A percentile compares a stretch with the other conserved stretches of the same genome.
These are phyloP conservation scores for Mastigias papua DNA, from an alignment of 30 jellyfish, hydroid and myxozoan species.

Conservation along the genomic window DNA sequence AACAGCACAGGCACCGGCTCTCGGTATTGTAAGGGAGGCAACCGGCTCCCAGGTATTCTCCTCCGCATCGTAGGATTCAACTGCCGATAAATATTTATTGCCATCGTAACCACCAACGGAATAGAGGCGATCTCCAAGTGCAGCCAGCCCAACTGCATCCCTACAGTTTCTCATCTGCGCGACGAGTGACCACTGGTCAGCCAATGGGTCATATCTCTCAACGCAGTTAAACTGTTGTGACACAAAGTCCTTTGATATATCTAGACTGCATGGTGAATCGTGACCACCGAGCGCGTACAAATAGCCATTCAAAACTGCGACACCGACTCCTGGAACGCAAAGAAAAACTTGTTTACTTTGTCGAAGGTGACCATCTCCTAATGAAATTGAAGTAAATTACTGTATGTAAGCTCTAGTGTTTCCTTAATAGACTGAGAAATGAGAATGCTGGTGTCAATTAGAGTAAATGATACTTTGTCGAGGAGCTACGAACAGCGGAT, in stretches of 20 bases:
- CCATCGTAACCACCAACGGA: slow-evolving; percentile 99
- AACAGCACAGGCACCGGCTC: slow-evolving; percentile 99
- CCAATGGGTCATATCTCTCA: slow-evolving; percentile 91
- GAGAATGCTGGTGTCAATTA: no score
- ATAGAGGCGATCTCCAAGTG: slow-evolving; percentile 92
- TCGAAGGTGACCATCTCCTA: no score
- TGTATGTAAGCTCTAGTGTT: no score
- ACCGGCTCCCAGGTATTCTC: slow-evolving; percentile 90
- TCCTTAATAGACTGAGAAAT: no score
- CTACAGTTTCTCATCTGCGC: slow-evolving; percentile 92
- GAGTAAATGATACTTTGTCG: no score
- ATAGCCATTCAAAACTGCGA: slow-evolving; percentile 90
- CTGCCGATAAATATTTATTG: slow-evolving; percentile 86
- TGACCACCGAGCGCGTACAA: slow-evolving; percentile 98
- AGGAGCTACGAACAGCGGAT: no score
- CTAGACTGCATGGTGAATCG: slow-evolving; percentile 92
- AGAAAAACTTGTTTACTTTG: background rate
- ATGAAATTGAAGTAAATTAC: no score
- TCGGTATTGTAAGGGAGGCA: slow-evolving; percentile 81
- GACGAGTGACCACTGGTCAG: slow-evolving; percentile 95
- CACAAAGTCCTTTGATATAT: slow-evolving; percentile 65
- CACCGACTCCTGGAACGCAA: slow-evolving; percentile 90
- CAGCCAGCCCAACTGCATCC: slow-evolving; percentile 97
- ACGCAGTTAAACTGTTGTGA: slow-evolving; percentile 84
- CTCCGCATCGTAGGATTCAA: slow-evolving; percentile 96